Percentiles rank a stretch among this genome's conserved stretches.
Conservation (phyloP, 2,888 invertebrate species). For the Galerucella nymphaeae region DNA sequence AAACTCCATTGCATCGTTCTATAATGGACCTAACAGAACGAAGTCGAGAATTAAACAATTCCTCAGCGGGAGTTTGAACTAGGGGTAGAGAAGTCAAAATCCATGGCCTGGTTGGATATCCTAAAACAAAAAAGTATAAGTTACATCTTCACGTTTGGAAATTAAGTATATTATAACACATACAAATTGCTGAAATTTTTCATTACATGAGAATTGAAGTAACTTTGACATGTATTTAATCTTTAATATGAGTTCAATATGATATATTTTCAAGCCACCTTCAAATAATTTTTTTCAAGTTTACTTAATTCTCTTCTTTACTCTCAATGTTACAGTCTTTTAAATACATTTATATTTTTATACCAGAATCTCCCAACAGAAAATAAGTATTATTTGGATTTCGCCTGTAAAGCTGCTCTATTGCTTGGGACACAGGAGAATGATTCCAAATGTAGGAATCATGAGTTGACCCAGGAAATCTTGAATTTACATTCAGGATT, state of each 20-base stretch:
- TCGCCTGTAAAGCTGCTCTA: constrained; percentile 6
- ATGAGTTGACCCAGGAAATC: constrained; percentile 11
- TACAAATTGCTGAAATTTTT: neutral
- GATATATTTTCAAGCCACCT: too few relatives aligned
- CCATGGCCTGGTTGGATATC: too few relatives aligned
- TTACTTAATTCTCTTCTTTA: neutral
- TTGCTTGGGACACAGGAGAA: constrained; percentile 13
- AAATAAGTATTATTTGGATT: too few relatives aligned
- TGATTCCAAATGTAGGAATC: constrained; percentile 11
- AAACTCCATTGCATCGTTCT: constrained; percentile 45
- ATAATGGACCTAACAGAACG: constrained; percentile 21
- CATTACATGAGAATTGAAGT: neutral
- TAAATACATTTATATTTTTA: too few relatives aligned
- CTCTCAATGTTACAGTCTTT: too few relatives aligned
- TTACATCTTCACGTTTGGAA: too few relatives aligned
- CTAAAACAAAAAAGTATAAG: too few relatives aligned
- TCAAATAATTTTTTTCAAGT: neutral
- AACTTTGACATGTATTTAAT: neutral
- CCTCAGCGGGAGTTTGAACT: neutral
- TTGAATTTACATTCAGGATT: constrained; percentile 14
- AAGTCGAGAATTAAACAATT: neutral
- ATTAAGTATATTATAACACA: too few relatives aligned
- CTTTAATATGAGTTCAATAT: too few relatives aligned
- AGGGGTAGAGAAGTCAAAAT: neutral
- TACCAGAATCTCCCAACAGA: too few relatives aligned